Evolutionary conservation across 1,140 invertebrate species (phyloP).

Genomic region (Panulirus ornatus): DNA sequence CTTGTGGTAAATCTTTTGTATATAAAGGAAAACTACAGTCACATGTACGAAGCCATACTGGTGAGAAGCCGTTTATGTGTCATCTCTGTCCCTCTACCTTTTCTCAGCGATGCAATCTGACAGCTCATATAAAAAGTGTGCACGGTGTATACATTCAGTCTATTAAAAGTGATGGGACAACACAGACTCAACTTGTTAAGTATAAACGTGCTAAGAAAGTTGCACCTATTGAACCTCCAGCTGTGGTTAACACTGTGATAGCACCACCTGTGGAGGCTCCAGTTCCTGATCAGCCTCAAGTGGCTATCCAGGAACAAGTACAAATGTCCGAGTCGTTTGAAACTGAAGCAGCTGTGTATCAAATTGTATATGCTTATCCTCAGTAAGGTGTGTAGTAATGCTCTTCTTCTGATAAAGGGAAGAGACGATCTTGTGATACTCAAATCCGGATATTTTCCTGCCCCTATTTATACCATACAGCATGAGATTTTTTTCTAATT

Average conservation of each 20-base stretch:
- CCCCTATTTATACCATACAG: too few relatives aligned
- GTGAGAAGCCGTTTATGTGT: slow-evolving; percentile 58
- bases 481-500: too few relatives aligned
- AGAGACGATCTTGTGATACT: too few relatives aligned
- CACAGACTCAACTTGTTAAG: slow-evolving; percentile 56
- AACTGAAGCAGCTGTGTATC: slow-evolving; percentile 50
- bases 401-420: too few relatives aligned
- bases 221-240: not conserved
- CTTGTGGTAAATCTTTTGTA: slow-evolving; percentile 53
- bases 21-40: slow-evolving; percentile 53
- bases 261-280: not conserved
- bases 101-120: slow-evolving; percentile 59
- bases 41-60: slow-evolving; percentile 57
- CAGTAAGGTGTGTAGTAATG: slow-evolving; percentile 3
- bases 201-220: slow-evolving; percentile 62
- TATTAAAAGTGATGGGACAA: slow-evolving; percentile 62
- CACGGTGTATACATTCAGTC: slow-evolving; percentile 62
- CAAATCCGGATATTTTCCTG: too few relatives aligned
- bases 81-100: slow-evolving; percentile 47
- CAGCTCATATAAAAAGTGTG: slow-evolving; percentile 60
- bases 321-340: slow-evolving; percentile 50
- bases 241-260: slow-evolving; percentile 20
- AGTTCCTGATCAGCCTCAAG: slow-evolving; percentile 4
- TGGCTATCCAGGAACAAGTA: slow-evolving; percentile 45
- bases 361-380: slow-evolving; percentile 54